Percentiles rank a stretch among this genome's conserved stretches.
Evolutionary conservation across 2,113 vertebrate species (phyloP).

Genomic region (Plotosus lineatus): DNA sequence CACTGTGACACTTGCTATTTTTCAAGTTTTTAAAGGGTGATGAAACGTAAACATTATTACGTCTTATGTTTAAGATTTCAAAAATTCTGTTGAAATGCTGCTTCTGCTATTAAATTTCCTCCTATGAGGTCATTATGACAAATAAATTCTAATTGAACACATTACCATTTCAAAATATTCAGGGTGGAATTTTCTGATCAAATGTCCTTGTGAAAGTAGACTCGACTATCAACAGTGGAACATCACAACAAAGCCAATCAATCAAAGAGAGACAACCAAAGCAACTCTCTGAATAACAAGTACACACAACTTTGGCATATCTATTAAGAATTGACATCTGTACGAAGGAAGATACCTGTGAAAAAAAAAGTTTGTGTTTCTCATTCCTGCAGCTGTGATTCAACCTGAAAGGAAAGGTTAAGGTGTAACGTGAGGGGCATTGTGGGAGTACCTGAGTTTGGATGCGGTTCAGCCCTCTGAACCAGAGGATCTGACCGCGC

Average conservation of each 20-base stretch:
- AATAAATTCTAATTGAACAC: not conserved
- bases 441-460: slow-evolving; percentile 90
- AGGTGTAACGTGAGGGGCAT: not conserved
- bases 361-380: not conserved
- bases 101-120: not conserved
- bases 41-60: not conserved
- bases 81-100: no score
- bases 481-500: slow-evolving; percentile 96
- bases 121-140: not conserved
- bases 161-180: not conserved
- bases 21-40: not conserved
- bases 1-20: not conserved
- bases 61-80: not conserved
- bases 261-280: not conserved
- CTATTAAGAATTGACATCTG: not conserved
- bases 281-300: not conserved
- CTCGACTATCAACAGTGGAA: not conserved
- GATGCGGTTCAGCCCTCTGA: slow-evolving; percentile 96
- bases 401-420: not conserved
- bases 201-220: not conserved
- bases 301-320: not conserved
- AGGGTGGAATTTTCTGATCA: not conserved
- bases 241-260: not conserved
- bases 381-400: not conserved
- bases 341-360: no score